Evolutionary conservation across 2,113 vertebrate species (phyloP), one percentile per base, ranked within the genome.

Genomic region (Haliaeetus leucogaster): DNA sequence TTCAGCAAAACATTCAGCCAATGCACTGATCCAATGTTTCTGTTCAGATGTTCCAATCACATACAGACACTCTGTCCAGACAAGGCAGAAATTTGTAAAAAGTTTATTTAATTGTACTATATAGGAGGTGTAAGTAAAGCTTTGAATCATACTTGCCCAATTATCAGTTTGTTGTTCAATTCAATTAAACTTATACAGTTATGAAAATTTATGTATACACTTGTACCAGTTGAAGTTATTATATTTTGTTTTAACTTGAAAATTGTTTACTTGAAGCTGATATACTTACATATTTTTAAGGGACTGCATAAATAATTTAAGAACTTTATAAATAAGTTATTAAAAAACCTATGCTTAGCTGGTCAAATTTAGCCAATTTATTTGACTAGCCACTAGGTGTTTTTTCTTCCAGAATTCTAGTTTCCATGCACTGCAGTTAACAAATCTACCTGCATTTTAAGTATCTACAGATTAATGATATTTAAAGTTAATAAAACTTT

Each of bases 311-410:
- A 82, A 59, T n/a, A 34, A 73, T 72, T 7, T 67, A 40, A 86
- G 30, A 76, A 55, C n/a, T 23, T 18, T 73, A 32, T 29, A 76
- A 34, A 34, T 40, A 45, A 65, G n/a, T 72, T 48, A 34, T 50
- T 16, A 7, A 19, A 50, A 85, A 7, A 0, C 0, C 13, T 61
- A 20, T 23, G 21, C 8, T 80, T 66, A 65, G 18, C 30, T 78
- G 8, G 36, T 55, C 15, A 95, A 38, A 87, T 52, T 38, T 82
- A 61, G 40, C 3, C 11, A 43, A 34, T 47, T 32, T 76, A 30
- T 66, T 76, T 61, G 52, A 78, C 13, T 68, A 90, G 8, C 16
- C 50, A 78, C 16, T 48, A 20, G 13, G 40, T 47, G 9, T 77
- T 66, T 76, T 86, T 59, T 27, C 34, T 77, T 83, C 32, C 9